Base-by-base conservation (phyloP, 2,888 invertebrate genomes). In the Leptinotarsa juncta region DNA sequence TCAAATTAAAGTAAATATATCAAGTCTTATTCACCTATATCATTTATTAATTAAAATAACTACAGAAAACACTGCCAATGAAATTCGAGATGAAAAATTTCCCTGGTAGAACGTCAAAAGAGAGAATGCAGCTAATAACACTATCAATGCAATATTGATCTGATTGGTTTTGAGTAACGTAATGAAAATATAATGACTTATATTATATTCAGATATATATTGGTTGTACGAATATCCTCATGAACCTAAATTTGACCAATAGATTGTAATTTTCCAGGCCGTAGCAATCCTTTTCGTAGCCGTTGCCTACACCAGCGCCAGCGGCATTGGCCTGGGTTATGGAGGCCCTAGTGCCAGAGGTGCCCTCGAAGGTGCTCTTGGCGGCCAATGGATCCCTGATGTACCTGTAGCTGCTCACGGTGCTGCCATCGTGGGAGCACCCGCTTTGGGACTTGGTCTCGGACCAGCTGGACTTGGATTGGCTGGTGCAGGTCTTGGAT, bases 271-370 rank as follows among this genome's bases (percentile, higher is more conserved):
- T 18, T 70, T 74, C 15, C 71, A 83, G 83, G 77, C 82, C 70
- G 79, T 81, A 75, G 81, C 80, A 65, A 78, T 82, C 70, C 79
- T 83, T 68, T 71, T 83, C 74, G 83, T 80, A 57, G 81, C 81
- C 18, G 77, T 82, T n/a, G 82, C 83, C 67, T 80, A 76, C 73
- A 81, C 81, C 67, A 77, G 77, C 66, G 83, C 82, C 67, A 67
- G 79, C 32, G 77, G 77, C 48, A 23, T 23, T 20, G 18, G 69
- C 60, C 60, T 74, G 14, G 80, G 76, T 50, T 51, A 75, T 67
- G 80, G 80, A n/a, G 73, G 75, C 51, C 70, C 72, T 5, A 77
- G 77, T 23, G 76, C 74, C 72, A 74, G 70, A 71, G 80, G 80
- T 53, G 78, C 75, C 71, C 68, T 78, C 4, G 77, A 77, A 75